Evolutionary conservation across 2,888 invertebrate genomes (phyloP), one percentile per base, ranked within the genome.

Genomic region (Bembecia ichneumoniformis): DNA sequence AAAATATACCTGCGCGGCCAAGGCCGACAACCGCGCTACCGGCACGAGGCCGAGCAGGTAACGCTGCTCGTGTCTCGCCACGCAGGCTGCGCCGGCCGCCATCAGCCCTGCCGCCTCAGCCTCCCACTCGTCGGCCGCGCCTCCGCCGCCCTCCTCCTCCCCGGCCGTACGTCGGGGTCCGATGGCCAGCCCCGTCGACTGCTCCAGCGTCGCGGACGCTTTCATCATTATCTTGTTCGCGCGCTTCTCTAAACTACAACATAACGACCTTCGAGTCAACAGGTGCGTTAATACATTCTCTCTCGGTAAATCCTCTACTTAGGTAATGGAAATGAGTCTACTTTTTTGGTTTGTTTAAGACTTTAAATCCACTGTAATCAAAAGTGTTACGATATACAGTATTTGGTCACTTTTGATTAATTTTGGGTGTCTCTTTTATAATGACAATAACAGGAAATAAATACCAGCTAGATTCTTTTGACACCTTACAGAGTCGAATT

Each of bases 51-150:
- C 95, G 47, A 92, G 90, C 89, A 97, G 93, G 35, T 94, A 78
- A 47, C 92, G 89, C 56, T 94, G 91, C 77, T 98, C 98, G 74
- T 94, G 93, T 62, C 96, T 94, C 89, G 97, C 94, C 14, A 98
- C 84, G 51, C 94, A 92, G 54, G 94, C 93, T 52, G 97, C 84
- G 1, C 94, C 95, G 35, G 95, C 92, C 3, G 97, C 91, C 63
- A 95, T 90, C 44, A 94, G 90, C 53, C 97, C 83, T 5, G 77
- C 80, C 53, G 71, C 57, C 62, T 74, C 74, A 48, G 76, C 77
- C 60, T 82, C 84, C 62, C 71, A 71, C 56, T 82, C 82, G 44
- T 44, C 44, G 13, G 15, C 3, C 44, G 14, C 17, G 16, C 10
- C 17, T 7, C 44, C 7, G 9, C 16, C 11, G 1, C 15, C 44